phyloP scores from a whole-genome alignment of 2,888 invertebrate species.

The Acrobasis suavella region DNA sequence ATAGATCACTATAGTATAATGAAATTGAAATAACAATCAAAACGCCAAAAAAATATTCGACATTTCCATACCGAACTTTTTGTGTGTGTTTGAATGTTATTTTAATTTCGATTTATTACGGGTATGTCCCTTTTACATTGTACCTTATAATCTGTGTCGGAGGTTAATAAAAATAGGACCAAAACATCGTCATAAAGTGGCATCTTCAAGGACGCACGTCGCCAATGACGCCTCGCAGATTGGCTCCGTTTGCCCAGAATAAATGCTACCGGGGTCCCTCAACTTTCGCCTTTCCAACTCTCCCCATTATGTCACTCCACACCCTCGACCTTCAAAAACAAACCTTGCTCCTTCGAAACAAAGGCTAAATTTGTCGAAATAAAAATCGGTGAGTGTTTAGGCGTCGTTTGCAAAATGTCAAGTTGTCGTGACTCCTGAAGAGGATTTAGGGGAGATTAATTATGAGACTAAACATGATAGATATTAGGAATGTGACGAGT shows the following conservation, averaged over 20 bases:
- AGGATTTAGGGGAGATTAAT: conserved; percentile 47
- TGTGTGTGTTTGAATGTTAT: too few relatives aligned
- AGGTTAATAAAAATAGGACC: too few relatives aligned
- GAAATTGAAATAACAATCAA: too few relatives aligned
- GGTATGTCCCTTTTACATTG: too few relatives aligned
- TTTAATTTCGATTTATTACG: too few relatives aligned
- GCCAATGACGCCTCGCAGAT: conserved; percentile 5
- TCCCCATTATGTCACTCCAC: background rate
- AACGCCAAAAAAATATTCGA: too few relatives aligned
- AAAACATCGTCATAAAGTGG: too few relatives aligned
- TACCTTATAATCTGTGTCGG: too few relatives aligned
- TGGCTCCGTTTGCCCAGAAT: conserved; percentile 8
- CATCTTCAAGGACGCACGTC: background rate
- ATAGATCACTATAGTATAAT: too few relatives aligned
- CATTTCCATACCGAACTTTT: too few relatives aligned
- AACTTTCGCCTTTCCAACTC: conserved; percentile 21
- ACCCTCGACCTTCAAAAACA: background rate
- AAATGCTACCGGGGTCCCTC: conserved; percentile 18
- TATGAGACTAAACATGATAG: conserved; percentile 32
- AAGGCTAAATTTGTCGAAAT: background rate
- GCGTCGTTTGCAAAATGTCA: conserved; percentile 54
- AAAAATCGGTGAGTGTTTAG: conserved; percentile 7
- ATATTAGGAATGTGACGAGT: too few relatives aligned
- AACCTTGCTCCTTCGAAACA: conserved; percentile 1
- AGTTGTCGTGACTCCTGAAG: conserved; percentile 44